Evolutionary conservation across 2,888 invertebrate genomes (phyloP).

Genomic region (Thymelicus acteon): DNA sequence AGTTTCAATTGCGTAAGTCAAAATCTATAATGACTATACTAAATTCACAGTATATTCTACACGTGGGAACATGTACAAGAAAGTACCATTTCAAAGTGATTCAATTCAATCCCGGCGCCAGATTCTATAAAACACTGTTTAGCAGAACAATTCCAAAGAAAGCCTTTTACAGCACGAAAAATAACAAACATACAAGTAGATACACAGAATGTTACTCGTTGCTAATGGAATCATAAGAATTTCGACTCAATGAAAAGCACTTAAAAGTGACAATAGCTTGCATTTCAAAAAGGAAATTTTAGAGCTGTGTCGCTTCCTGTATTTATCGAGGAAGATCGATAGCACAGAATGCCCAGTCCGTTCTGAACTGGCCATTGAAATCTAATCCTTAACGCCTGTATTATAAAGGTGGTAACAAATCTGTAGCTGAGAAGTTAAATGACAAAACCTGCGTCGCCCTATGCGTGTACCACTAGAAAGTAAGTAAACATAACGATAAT

Average conservation of each 20-base stretch:
- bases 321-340: constrained; percentile 26
- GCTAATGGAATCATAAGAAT: constrained; percentile 28
- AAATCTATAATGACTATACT: background rate
- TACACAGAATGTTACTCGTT: constrained; percentile 32
- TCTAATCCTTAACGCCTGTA: constrained; percentile 17
- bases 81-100: constrained; percentile 5
- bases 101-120: constrained; percentile 37
- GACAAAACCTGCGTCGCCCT: constrained; percentile 41
- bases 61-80: constrained; percentile 4
- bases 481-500: constrained; percentile 60
- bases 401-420: constrained; percentile 30
- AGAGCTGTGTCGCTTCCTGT: constrained; percentile 32
- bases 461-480: constrained; percentile 47
- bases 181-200: constrained; percentile 46
- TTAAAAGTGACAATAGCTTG: constrained; percentile 30
- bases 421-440: constrained; percentile 28
- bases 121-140: constrained; percentile 47
- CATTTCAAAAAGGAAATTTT: constrained; percentile 31
- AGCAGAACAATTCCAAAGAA: constrained; percentile 46
- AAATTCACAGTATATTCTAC: background rate
- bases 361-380: constrained; percentile 1
- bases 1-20: background rate
- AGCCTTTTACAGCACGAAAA: constrained; percentile 47
- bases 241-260: constrained; percentile 31
- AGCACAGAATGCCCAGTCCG: background rate